A percentile compares a stretch with the other conserved stretches of the same genome.
phyloP scores from a whole-genome alignment of 1,140 invertebrate species.

The Pectinophora gossypiella region DNA sequence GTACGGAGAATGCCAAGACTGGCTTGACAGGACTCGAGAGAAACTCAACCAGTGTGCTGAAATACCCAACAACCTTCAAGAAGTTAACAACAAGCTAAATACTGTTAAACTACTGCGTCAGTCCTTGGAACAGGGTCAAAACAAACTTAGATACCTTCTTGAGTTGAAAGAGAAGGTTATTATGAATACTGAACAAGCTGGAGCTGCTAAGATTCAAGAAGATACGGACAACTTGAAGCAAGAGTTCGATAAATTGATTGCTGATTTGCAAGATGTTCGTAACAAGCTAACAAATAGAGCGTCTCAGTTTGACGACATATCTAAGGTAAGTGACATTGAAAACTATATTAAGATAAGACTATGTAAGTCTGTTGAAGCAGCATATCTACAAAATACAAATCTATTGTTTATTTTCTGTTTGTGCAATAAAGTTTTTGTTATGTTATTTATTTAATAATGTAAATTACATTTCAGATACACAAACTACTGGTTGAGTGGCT shows the following conservation, averaged over 20 bases:
- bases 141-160: constrained; percentile 91
- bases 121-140: constrained; percentile 92
- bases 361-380: too few relatives aligned
- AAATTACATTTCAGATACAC: constrained; percentile 67
- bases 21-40: constrained; percentile 91
- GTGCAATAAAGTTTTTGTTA: too few relatives aligned
- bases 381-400: too few relatives aligned
- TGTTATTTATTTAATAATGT: not conserved
- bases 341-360: too few relatives aligned
- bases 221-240: constrained; percentile 91
- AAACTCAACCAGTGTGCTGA: constrained; percentile 86
- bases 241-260: constrained; percentile 90
- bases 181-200: constrained; percentile 92
- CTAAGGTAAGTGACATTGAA: constrained; percentile 78
- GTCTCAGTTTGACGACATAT: constrained; percentile 88
- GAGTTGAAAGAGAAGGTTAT: constrained; percentile 95
- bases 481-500: constrained; percentile 89
- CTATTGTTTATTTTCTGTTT: too few relatives aligned
- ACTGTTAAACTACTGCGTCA: constrained; percentile 89
- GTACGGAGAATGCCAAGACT: constrained; percentile 93
- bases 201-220: constrained; percentile 91
- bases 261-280: constrained; percentile 86
- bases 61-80: constrained; percentile 84
- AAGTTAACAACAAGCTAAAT: constrained; percentile 90
- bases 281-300: constrained; percentile 83